Percentiles rank a stretch among this genome's conserved stretches.
phyloP scores from a whole-genome alignment of 2,797 vertebrate species.

The Odontamblyopus rebecca region DNA sequence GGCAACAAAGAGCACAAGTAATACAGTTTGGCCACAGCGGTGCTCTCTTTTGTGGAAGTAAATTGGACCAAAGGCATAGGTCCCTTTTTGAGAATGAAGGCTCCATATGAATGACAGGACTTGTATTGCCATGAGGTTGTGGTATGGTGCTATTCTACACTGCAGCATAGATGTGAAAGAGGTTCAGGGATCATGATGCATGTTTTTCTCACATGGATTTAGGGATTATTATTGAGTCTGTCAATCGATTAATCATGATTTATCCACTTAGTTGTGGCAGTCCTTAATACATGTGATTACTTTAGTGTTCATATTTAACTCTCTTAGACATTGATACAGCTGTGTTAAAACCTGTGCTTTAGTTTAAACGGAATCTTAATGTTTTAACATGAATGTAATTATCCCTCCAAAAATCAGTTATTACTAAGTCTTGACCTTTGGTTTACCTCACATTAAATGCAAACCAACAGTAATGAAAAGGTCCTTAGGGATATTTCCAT shows the following conservation, averaged over 20 bases:
- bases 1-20: constrained; percentile 6
- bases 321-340: background rate
- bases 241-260: background rate
- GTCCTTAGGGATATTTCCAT: background rate
- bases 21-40: background rate
- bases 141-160: background rate
- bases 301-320: background rate
- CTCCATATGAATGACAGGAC: background rate
- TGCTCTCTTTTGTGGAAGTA: background rate
- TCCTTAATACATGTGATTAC: background rate
- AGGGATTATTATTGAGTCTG: background rate
- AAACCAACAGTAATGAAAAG: background rate
- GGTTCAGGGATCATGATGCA: background rate
- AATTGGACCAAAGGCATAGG: background rate
- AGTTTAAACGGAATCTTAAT: background rate
- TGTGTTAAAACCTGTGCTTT: background rate
- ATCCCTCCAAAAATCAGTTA: no score
- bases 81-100: background rate
- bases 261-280: background rate
- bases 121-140: background rate
- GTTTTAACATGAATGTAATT: no score
- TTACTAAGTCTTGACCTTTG: background rate
- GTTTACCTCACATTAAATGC: background rate
- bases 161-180: background rate
- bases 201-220: background rate